These are phyloP conservation scores for Polymixis flavicincta DNA, from an alignment of 2,888 invertebrate genomes.

Conservation along the genomic window DNA sequence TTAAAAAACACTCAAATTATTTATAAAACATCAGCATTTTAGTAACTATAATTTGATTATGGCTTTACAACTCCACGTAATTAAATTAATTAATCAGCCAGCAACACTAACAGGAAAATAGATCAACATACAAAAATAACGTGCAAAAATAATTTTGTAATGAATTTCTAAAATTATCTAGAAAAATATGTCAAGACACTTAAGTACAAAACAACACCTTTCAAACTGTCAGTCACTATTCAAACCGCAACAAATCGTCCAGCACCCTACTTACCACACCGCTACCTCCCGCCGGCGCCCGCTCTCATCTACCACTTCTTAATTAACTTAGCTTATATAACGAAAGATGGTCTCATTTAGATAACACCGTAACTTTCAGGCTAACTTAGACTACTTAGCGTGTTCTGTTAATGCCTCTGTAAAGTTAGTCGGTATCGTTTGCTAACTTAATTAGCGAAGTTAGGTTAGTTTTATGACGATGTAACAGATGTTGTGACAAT, in stretches of 20 bases:
- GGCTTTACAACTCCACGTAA: background rate
- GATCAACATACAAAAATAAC: too few species aligned
- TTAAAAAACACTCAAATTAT: background rate
- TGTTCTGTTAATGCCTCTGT: constrained; percentile 78
- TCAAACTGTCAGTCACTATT: constrained; percentile 1
- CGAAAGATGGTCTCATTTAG: constrained; percentile 91
- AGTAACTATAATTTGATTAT: constrained; percentile 17
- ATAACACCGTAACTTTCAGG: constrained; percentile 90
- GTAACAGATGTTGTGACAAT: constrained; percentile 65
- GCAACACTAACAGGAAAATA: background rate
- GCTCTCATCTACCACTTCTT: constrained; percentile 91
- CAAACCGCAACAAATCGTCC: background rate
- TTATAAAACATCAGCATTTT: constrained; percentile 12
- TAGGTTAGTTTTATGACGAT: constrained; percentile 73
- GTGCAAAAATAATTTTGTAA: background rate
- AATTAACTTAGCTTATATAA: constrained; percentile 91
- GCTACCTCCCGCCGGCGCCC: constrained; percentile 86
- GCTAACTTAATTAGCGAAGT: constrained; percentile 81
- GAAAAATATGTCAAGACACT: background rate
- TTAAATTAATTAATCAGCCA: constrained; percentile 21
- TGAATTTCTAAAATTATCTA: background rate
- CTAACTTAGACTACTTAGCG: constrained; percentile 87
- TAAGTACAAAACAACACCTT: background rate
- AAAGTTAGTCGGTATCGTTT: constrained; percentile 72
- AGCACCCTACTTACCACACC: constrained; percentile 74